Conservation (phyloP, 1,140 invertebrate genomes). For the Lordiphosa collinella region DNA sequence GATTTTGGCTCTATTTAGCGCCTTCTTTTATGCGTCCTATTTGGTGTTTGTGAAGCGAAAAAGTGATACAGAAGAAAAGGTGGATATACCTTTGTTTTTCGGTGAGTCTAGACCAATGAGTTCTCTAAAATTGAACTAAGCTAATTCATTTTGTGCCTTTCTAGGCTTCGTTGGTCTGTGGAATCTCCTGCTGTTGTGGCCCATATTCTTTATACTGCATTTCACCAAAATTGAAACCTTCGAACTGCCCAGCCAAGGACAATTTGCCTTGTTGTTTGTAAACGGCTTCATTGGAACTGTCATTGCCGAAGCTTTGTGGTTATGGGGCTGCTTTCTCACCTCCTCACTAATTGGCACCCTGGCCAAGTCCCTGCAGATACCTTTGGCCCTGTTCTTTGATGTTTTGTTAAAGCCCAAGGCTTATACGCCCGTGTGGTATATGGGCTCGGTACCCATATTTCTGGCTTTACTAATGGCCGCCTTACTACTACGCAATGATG, state of each 20-base stretch:
- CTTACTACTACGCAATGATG: slow-evolving; percentile 89
- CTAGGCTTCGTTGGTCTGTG: slow-evolving; percentile 93
- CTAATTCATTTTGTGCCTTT: slow-evolving; percentile 1
- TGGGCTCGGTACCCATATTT: slow-evolving; percentile 89
- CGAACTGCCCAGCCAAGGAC: slow-evolving; percentile 88
- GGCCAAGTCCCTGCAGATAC: slow-evolving; percentile 90
- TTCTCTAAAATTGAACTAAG: too few relatives aligned
- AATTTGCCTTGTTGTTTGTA: slow-evolving; percentile 88
- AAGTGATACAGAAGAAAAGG: slow-evolving; percentile 91
- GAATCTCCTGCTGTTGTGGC: slow-evolving; percentile 90
- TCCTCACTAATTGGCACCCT: slow-evolving; percentile 92
- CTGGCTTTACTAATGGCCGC: slow-evolving; percentile 88
- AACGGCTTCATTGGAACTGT: slow-evolving; percentile 94
- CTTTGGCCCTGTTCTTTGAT: slow-evolving; percentile 91
- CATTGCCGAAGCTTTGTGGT: slow-evolving; percentile 91
- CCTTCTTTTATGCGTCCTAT: slow-evolving; percentile 91
- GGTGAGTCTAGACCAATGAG: slow-evolving; percentile 82
- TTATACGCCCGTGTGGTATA: slow-evolving; percentile 89
- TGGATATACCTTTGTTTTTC: slow-evolving; percentile 95
- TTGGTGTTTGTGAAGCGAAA: slow-evolving; percentile 90
- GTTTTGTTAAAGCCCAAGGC: slow-evolving; percentile 87
- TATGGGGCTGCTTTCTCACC: slow-evolving; percentile 94
- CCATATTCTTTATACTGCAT: slow-evolving; percentile 91
- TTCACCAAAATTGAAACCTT: slow-evolving; percentile 89
- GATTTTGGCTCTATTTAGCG: slow-evolving; percentile 88